Base-by-base conservation (phyloP, 1,140 invertebrate genomes). In the Drosophila virilis region DNA sequence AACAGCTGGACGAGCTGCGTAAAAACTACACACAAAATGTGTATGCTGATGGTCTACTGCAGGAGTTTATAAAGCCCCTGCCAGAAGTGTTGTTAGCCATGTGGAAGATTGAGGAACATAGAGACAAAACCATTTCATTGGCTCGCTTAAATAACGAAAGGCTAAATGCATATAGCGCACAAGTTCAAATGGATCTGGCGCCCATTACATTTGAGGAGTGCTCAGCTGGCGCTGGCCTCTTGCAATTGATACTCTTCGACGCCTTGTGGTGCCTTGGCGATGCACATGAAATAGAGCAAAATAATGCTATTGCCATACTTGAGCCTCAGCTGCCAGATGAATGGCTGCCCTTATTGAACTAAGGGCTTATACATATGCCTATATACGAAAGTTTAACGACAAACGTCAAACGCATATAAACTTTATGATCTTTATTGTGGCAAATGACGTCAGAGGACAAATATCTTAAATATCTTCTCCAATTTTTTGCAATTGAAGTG, bases 181-280 rank as follows among this genome's bases (percentile, higher is more conserved):
- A 69, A n/a, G 57, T 61, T 17, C 65, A 74, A 32, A 74, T 69
- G 17, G 43, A 74, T 55, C 9, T 74, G 10, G 65, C 71, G 1
- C 71, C 71, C 1, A 74, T 69, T 1, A 42, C 57, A 37, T 69
- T 50, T 15, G 71, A 74, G 28, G 71, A 74, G 13, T 69, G 71
- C 51, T 12, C 15, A 5, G 50, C 51, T 8, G 66, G 64, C 22
- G 48, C 35, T 10, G 71, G 71, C 0, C n/a, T 74, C 2, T 32
- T 74, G 28, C 71, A 74, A 50, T 50, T 74, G 10, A 17, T 74
- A 9, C 57, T 74, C 13, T 74, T 74, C 17, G 71, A 74, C 35
- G 42, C 71, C 0, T 42, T 61, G 17, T 74, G 71, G 71, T 61
- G 71, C 12, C 42, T 60, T 2, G 42, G 42, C 35, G 37, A 61